A percentile compares a stretch with the other conserved stretches of the same genome.
Evolutionary conservation across 2,113 vertebrate species (phyloP).

Genomic region (Poicephalus meyeri): DNA sequence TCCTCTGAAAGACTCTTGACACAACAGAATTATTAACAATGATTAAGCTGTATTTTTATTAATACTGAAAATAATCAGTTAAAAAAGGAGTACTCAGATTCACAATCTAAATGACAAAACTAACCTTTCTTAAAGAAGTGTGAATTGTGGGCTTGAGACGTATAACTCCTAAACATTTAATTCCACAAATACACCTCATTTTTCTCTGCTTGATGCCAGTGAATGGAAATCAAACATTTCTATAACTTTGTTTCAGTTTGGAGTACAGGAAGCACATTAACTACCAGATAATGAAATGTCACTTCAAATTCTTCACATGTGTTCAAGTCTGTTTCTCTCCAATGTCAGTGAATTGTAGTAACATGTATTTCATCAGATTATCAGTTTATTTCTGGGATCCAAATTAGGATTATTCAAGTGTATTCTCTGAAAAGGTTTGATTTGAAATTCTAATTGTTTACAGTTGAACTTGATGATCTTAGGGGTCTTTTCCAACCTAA

Average conservation of each 20-base stretch:
- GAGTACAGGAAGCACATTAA: slow-evolving; percentile 4
- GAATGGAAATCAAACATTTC: not conserved
- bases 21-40: not conserved
- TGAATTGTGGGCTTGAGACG: rapidly evolving
- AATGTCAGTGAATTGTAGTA: not conserved
- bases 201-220: not conserved
- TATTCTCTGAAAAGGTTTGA: not conserved
- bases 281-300: not conserved
- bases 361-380: slow-evolving; percentile 12
- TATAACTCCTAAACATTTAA: not conserved
- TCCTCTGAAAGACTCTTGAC: not conserved
- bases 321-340: not conserved
- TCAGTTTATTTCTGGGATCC: not conserved
- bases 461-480: not conserved
- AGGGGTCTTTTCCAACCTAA: not conserved
- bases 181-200: not conserved
- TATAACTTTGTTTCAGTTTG: not conserved
- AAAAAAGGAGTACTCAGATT: not conserved
- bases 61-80: not conserved
- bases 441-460: slow-evolving; percentile 21
- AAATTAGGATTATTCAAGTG: slow-evolving; percentile 9
- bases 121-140: not conserved
- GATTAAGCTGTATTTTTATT: not conserved
- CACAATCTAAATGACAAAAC: not conserved
- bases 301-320: not conserved